Conservation (phyloP, 2,113 vertebrate genomes). For the Xerus inauris region DNA sequence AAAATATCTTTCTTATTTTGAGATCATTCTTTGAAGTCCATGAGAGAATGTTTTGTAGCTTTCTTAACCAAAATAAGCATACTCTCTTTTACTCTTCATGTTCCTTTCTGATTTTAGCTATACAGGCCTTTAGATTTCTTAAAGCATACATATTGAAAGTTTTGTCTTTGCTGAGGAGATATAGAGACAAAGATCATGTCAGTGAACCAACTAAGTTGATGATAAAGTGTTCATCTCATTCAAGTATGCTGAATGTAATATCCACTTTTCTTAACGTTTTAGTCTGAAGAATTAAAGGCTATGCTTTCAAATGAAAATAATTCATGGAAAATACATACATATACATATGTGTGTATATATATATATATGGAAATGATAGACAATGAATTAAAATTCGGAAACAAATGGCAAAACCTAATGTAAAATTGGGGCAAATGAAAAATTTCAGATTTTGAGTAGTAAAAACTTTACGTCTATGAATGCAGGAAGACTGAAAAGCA, state of each 20-base stretch:
- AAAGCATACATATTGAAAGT: background rate
- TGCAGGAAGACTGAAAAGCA: background rate
- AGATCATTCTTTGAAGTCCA: background rate
- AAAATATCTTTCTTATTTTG: background rate
- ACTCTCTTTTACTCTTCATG: background rate
- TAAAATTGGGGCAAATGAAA: background rate
- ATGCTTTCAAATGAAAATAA: background rate
- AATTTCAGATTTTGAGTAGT: background rate
- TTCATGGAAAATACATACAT: background rate
- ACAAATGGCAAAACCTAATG: background rate
- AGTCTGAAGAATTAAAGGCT: background rate
- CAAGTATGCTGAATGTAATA: background rate
- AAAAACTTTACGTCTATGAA: background rate
- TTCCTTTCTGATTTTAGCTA: background rate
- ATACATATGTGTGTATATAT: no score
- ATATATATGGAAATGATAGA: background rate
- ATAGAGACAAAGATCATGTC: background rate
- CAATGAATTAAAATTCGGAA: background rate
- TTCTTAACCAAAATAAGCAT: background rate
- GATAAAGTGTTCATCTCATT: conserved; percentile 20
- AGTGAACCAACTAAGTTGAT: background rate
- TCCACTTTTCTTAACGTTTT: background rate
- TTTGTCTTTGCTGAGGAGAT: background rate
- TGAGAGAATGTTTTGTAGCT: background rate
- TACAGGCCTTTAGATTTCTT: background rate